Conservation (phyloP, 2,888 invertebrate genomes). For the Zaprionus lineosus region DNA sequence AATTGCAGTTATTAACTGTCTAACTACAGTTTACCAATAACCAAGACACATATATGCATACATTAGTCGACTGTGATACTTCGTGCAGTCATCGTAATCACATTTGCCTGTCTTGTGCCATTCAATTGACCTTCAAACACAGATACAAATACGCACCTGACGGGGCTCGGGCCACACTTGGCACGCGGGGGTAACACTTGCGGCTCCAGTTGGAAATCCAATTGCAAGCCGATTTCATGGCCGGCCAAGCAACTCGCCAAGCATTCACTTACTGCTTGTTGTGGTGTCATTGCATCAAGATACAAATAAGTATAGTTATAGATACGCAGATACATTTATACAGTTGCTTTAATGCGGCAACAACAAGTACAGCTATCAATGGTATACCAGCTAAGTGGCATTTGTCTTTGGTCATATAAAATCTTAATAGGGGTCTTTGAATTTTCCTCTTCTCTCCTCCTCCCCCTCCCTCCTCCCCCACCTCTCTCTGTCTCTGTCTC, state of each 20-base stretch:
- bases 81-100: constrained; percentile 6
- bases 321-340: constrained; percentile 23
- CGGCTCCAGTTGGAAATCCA: constrained; percentile 46
- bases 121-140: constrained; percentile 67
- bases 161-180: constrained; percentile 28
- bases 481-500: no score
- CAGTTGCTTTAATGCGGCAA: constrained; percentile 4
- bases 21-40: no score
- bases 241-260: constrained; percentile 63
- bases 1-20: no score
- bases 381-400: constrained; percentile 64
- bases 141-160: constrained; percentile 45
- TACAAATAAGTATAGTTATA: constrained; percentile 34
- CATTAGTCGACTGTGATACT: no score
- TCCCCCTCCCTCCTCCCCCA: no score
- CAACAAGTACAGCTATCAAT: constrained; percentile 51
- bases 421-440: constrained; percentile 63
- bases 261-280: constrained; percentile 77
- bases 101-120: constrained; percentile 49
- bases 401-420: constrained; percentile 60
- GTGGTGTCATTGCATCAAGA: constrained; percentile 66
- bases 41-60: constrained; percentile 16
- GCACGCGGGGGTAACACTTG: constrained; percentile 44
- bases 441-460: constrained; percentile 60
- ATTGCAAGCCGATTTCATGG: constrained; percentile 73